phyloP scores from a whole-genome alignment of 2,888 invertebrate genomes.

The Conops quadrifasciatus region DNA sequence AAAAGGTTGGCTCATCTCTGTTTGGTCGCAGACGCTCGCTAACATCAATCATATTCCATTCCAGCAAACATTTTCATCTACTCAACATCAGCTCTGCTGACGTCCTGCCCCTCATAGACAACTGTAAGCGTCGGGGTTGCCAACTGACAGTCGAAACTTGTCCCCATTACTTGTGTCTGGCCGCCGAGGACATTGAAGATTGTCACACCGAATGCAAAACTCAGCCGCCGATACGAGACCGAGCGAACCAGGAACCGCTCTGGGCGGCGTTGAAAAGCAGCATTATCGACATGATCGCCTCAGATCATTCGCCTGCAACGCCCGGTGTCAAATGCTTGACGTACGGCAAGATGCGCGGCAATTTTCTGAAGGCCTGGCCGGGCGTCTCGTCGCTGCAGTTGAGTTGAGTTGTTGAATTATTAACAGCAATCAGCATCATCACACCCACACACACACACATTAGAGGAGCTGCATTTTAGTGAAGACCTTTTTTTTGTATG shows the following conservation, averaged over 20 bases:
- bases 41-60: neutral
- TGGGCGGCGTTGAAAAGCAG: constrained; percentile 71
- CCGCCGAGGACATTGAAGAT: constrained; percentile 72
- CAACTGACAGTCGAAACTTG: constrained; percentile 77
- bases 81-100: constrained; percentile 75
- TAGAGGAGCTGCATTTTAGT: neutral
- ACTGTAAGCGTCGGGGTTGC: constrained; percentile 66
- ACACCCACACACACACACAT: neutral
- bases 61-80: constrained; percentile 72
- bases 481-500: too few relatives aligned
- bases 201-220: constrained; percentile 77
- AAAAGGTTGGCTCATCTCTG: constrained; percentile 43
- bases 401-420: constrained; percentile 66
- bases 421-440: neutral
- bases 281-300: constrained; percentile 72
- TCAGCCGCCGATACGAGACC: constrained; percentile 74
- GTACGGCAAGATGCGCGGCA: constrained; percentile 66
- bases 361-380: constrained; percentile 77
- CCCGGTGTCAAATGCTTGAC: constrained; percentile 69
- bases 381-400: constrained; percentile 79
- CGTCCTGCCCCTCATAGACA: constrained; percentile 69
- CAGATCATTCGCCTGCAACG: constrained; percentile 76
- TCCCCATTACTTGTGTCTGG: constrained; percentile 75
- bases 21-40: neutral
- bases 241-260: constrained; percentile 71